Conservation (phyloP, 2,113 vertebrate species). For the Ia io region DNA sequence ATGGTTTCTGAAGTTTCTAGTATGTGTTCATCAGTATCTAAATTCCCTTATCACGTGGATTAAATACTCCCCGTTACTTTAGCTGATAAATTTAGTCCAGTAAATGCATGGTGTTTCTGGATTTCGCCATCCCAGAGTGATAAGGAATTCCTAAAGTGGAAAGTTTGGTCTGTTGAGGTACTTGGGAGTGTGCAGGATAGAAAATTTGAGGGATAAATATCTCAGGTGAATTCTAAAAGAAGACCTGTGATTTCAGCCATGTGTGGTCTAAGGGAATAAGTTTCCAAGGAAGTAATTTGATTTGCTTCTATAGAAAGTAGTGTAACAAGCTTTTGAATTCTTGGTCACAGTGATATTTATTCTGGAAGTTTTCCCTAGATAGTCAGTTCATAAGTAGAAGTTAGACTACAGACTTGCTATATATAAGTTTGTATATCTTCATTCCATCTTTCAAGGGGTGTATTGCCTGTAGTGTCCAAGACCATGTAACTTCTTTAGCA, state of each 20-base stretch:
- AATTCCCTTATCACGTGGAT: background rate
- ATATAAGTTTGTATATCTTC: background rate
- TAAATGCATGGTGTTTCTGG: background rate
- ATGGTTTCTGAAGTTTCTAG: background rate
- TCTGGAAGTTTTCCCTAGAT: background rate
- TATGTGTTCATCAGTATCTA: background rate
- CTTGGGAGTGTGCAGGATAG: background rate
- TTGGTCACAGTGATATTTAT: background rate
- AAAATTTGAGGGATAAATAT: background rate
- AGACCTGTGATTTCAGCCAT: background rate
- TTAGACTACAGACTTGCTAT: background rate
- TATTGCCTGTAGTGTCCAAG: background rate
- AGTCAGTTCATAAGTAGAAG: background rate
- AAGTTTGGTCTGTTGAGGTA: background rate
- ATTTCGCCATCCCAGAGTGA: background rate
- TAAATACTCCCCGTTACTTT: background rate
- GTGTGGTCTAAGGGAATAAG: background rate
- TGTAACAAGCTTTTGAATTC: background rate
- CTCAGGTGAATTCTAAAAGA: background rate
- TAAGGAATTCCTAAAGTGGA: slow-evolving; percentile 3
- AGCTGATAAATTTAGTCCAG: background rate
- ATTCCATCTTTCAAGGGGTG: background rate
- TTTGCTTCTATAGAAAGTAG: background rate
- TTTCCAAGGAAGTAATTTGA: background rate
- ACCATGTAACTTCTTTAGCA: background rate